Evolutionary conservation across 2,113 vertebrate genomes (phyloP), one percentile per base, ranked within the genome.

Genomic region (Macrotis lagotis): DNA sequence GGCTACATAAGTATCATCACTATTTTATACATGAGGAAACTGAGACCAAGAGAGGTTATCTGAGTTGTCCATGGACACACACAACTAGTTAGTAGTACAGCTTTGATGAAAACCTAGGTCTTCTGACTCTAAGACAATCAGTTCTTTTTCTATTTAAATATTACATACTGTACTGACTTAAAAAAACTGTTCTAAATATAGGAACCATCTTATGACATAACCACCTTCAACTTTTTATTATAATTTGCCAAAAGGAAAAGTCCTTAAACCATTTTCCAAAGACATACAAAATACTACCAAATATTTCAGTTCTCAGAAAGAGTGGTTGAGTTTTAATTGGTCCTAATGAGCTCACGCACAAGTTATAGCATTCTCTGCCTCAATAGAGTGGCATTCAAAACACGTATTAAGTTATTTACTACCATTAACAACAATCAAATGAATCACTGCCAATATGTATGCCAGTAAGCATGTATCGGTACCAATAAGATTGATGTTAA

Each of bases 351-450:
- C 95, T 97, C 96, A 95, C 93, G 90, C 93, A 96, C 92, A 96
- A 95, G 50, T 94, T 97, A 94, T 66, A 90, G 92, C 95, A 96
- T 97, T 97, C 96, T 97, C 96, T 97, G 96, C 94, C 96, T 98
- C 96, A 96, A 90, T 91, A 93, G 89, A 96, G 22, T 96, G 96
- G 96, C 95, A 97, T 97, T 97, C 95, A 94, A 95, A 88, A 92
- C 90, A 90, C n/a, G 92, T 95, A 95, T 93, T 91, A 97, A 96
- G 93, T 96, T 96, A 91, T 93, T 94, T 95, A 89, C 90, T 94
- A 93, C 83, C 95, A 97, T 96, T 97, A 95, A 97, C 97, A 96
- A 96, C 53, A 96, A 96, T 96, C 95, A 97, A 96, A 96, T 95
- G 97, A 96, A 95, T 96, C 93, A 91, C 49, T 90, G 93, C 92